Percentiles rank a stretch among this genome's conserved stretches.
phyloP scores from a whole-genome alignment of 2,113 vertebrate genomes.

The Muntiacus reevesi region DNA sequence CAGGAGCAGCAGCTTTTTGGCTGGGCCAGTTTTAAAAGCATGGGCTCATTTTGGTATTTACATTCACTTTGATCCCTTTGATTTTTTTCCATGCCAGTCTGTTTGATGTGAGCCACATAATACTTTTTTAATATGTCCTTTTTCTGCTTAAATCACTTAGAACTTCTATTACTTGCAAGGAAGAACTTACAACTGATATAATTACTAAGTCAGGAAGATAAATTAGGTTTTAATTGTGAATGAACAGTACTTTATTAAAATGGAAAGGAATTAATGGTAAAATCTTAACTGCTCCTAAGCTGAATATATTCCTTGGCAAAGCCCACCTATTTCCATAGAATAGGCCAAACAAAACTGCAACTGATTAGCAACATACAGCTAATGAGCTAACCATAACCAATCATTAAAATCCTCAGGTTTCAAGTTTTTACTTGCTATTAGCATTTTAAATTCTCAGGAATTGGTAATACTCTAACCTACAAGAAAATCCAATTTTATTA shows the following conservation, averaged over 20 bases:
- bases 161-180: not conserved
- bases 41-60: not conserved
- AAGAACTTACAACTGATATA: not conserved
- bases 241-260: not conserved
- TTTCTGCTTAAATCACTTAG: not conserved
- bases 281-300: not conserved
- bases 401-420: not conserved
- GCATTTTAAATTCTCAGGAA: not conserved
- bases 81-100: not conserved
- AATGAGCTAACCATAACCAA: not conserved
- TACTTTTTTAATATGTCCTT: not conserved
- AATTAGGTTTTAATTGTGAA: not conserved
- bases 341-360: not conserved
- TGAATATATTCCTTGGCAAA: not conserved
- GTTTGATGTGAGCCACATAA: not conserved
- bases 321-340: not conserved
- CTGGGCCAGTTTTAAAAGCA: not conserved
- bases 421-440: not conserved
- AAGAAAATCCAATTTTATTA: not conserved
- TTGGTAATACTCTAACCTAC: not conserved
- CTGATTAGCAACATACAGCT: not conserved
- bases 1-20: not conserved
- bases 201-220: not conserved
- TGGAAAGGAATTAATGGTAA: not conserved
- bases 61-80: not conserved